Evolutionary conservation across 2,113 vertebrate genomes (phyloP), one percentile per base, ranked within the genome.

Genomic region (Bambusicola thoracicus): DNA sequence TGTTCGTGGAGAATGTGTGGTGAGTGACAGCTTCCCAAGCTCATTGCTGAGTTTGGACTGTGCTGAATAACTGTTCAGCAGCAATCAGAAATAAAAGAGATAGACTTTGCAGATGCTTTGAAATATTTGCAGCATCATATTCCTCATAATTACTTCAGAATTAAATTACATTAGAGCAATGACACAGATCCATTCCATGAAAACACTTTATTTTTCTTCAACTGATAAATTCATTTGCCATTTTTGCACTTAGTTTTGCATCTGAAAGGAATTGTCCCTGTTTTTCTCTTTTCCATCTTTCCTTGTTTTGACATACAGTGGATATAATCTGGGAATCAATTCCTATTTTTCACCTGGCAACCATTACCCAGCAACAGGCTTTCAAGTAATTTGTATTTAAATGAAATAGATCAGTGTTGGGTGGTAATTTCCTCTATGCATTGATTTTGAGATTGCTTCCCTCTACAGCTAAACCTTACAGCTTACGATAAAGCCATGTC

Each of bases 1-100:
- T 27, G 98, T 99, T 58, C 98, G 99, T 2, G 99, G 99, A 27
- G 99, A 99, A 44, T 99, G 99, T 34, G 98, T 99, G 98, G 99
- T 99, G 95, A 98, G 99, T 97, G 61, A 3, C 46, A 6, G 11
- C 78, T 49, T 19, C 58, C 61, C 29, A 2, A 2, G 56, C 38
- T 7, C 44, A 2, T 2, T 29, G 0, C 0, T 5, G 51, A 2
- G 49, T 4, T 14, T 11, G 18, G 8, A 41, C 49, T 30, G 22
- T 5, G 40, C 80, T 12, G 2, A 38, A 3, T 14, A 36, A 16
- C 46, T n/a, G 46, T 4, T 4, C 15, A 13, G 32, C 53, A 6
- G 34, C 65, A 1, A 0, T 43, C 12, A 5, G 21, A 11, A 75
- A 25, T 22, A 34, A n/a, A 81, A 25, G 65, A 48, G 65, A 11